Evolutionary conservation across 2,888 invertebrate species (phyloP), one percentile per base, ranked within the genome.

Genomic region (Piscicola geometra): DNA sequence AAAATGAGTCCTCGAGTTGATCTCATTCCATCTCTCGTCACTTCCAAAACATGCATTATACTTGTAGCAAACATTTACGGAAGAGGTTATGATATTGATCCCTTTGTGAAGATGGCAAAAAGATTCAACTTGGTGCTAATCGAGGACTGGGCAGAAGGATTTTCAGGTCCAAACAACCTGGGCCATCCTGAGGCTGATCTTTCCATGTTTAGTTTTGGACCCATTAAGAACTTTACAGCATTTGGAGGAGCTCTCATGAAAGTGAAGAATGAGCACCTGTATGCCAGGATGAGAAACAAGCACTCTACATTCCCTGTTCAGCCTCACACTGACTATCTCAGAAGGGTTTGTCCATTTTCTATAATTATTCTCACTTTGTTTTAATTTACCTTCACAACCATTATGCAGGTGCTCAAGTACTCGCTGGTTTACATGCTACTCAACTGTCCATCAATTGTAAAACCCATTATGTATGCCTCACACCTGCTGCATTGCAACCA

Each of bases 71-170:
- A 86, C 76, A 79, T 86, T 12, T 85, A 82, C 78, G 86, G 86
- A 0, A 82, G 83, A 75, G 80, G 81, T 78, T 80, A 81, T 68
- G 81, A 84, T 73, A 80, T 86, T 78, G 81, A 81, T 21, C 82
- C 82, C 2, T 80, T 84, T 36, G 80, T 86, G 1, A 75, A 78
- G 18, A 78, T 82, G 9, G 84, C 85, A 2, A 76, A 80, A 36
- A 77, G 79, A 70, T 79, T 82, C 70, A 79, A 81, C 36, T 66
- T 86, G 1, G 56, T 73, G 30, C 81, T 86, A 12, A 82, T 86
- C 18, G 86, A 86, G 77, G 86, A 86, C 77, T 84, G 83, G 80
- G 86, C 86, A 0, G 86, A 86, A 76, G 79, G 79, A 1, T 86
- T 86, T 79, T 81, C 81, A 75, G 86, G 85, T 5, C 77, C 78